Evolutionary conservation across 2,113 vertebrate species (phyloP).

Genomic region (Australoheros scitulus): DNA sequence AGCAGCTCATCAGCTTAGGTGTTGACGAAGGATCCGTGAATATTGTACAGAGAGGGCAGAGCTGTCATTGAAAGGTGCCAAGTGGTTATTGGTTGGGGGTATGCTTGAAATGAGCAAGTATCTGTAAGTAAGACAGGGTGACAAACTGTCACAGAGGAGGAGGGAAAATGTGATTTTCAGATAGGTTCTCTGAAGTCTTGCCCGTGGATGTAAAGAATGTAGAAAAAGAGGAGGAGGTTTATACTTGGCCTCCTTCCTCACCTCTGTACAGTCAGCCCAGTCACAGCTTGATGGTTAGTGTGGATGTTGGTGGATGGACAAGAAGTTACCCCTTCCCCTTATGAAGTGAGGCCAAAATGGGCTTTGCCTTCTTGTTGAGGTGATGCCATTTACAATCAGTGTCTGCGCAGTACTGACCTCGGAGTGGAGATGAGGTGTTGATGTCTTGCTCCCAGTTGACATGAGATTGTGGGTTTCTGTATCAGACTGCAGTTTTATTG

Average conservation of each 20-base stretch:
- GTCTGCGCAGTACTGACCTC: too few relatives aligned
- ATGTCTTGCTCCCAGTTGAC: too few relatives aligned
- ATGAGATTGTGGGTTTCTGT: too few relatives aligned
- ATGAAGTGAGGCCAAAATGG: too few relatives aligned
- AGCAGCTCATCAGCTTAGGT: not conserved
- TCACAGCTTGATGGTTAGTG: not conserved
- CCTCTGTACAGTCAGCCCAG: not conserved
- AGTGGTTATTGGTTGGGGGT: not conserved
- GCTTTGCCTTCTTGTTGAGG: too few relatives aligned
- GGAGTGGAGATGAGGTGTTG: too few relatives aligned
- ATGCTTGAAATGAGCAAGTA: not conserved
- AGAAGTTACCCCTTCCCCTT: too few relatives aligned
- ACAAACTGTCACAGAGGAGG: not conserved
- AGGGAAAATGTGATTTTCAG: not conserved
- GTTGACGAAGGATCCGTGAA: constrained; percentile 14
- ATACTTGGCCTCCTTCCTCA: not conserved
- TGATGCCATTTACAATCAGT: too few relatives aligned
- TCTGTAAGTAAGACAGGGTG: not conserved
- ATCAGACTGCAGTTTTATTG: too few relatives aligned
- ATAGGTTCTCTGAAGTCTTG: not conserved
- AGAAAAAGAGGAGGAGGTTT: not conserved
- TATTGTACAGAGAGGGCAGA: not conserved
- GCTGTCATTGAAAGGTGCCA: not conserved
- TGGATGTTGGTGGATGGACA: too few relatives aligned
- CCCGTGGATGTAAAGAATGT: not conserved